Base-by-base conservation (phyloP, 2,113 vertebrate genomes). In the Sisor rabdophorus region DNA sequence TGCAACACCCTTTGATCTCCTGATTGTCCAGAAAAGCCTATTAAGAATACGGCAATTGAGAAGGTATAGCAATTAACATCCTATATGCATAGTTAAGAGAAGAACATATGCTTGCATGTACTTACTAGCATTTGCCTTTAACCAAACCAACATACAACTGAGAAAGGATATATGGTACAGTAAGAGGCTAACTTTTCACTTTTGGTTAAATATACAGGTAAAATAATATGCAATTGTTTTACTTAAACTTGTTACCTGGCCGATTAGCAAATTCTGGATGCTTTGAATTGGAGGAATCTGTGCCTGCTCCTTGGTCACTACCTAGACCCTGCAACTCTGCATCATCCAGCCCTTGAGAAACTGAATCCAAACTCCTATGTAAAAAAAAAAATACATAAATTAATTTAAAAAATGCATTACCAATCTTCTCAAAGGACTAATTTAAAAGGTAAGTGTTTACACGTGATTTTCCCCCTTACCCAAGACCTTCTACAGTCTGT, bases 1-100 rank as follows among this genome's bases (percentile, higher is more conserved):
- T 96, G 95, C 73, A 98, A 88, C 47, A 94, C 89, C 81, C 97
- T 94, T 86, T 98, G 96, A 84, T 99, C 97, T 86, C 92, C 93
- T 64, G 94, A 86, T 82, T 96, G 96, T 77, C 93, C 88, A 81
- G 95, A 90, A 87, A 95, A 96, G 76, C 95, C 96, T 98, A 80
- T 3, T 11, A 30, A 20, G 7, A 28, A 47, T 4, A 52, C 22
- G 16, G 58, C 24, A 67, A 52, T 17, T 30, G 36, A 44, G 36
- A 13, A 56, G 52, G 19, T 40, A 59, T 15, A 44, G 8, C 19
- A 22, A 32, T 4, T 22, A 11, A 48, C 28, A 44, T 9, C 5
- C 13, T 47, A 9, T 16, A 4, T 40, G 12, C 48, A 22, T 68
- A 22, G 3, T 28, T 15, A 6, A 44, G n/a, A 40, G 12, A 13